Conservation (phyloP, 2,888 invertebrate species). For the Monopis laevigella region DNA sequence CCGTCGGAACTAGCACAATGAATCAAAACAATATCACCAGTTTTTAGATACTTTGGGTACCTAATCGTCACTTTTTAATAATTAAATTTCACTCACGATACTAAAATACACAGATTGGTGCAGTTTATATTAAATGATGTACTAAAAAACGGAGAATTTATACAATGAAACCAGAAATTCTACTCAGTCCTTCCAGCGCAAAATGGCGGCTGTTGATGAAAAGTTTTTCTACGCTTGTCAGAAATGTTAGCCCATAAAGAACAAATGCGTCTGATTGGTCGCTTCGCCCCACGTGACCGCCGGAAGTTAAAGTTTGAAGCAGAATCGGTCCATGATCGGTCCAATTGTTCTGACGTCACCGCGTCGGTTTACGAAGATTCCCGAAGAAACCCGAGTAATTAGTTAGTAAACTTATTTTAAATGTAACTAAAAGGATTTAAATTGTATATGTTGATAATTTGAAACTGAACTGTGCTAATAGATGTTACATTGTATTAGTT, state of each 20-base stretch:
- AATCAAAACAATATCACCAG: constrained; percentile 73
- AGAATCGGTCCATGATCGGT: constrained; percentile 53
- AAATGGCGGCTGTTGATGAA: constrained; percentile 96
- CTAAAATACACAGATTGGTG: constrained; percentile 69
- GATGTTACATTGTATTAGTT: no score
- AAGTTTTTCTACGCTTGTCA: constrained; percentile 96
- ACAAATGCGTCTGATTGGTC: constrained; percentile 52
- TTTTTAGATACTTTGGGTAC: constrained; percentile 58
- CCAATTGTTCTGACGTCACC: constrained; percentile 57
- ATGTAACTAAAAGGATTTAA: no score
- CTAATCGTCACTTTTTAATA: constrained; percentile 54
- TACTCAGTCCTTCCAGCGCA: constrained; percentile 83
- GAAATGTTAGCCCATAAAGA: constrained; percentile 71
- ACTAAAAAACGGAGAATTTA: constrained; percentile 72
- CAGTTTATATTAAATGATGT: constrained; percentile 66
- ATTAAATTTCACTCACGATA: constrained; percentile 66
- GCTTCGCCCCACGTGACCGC: constrained; percentile 53
- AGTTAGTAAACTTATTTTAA: not conserved
- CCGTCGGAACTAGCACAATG: constrained; percentile 77
- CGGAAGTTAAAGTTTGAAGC: no score
- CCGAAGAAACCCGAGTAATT: constrained; percentile 33
- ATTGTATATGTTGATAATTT: no score
- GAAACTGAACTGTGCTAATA: no score
- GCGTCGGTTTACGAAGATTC: constrained; percentile 40
- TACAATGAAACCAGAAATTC: constrained; percentile 78